Conservation (phyloP, 1,140 invertebrate genomes). For the Panagrolaimus sp. region DNA sequence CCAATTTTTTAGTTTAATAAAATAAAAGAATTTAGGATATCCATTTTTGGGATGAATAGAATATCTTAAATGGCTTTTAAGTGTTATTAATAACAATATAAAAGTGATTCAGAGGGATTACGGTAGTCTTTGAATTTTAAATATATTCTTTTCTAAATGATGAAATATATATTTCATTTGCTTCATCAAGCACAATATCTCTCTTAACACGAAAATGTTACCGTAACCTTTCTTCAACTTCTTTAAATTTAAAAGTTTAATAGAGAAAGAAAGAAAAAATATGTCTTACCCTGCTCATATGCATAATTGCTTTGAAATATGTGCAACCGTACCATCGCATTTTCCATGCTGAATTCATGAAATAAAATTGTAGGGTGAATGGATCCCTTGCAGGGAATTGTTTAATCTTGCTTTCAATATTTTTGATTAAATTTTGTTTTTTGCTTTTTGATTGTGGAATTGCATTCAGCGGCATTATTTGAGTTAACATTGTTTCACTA, state of each 20-base stretch:
- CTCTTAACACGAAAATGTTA: not conserved
- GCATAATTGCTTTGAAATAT: constrained; percentile 13
- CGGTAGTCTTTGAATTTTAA: not conserved
- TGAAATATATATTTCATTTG: too few relatives aligned
- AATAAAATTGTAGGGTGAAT: not conserved
- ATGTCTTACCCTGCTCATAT: not conserved
- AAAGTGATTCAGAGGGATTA: too few relatives aligned
- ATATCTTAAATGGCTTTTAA: too few relatives aligned
- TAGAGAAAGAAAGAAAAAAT: too few relatives aligned
- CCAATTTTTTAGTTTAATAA: too few relatives aligned
- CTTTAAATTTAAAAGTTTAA: not conserved
- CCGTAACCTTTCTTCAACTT: not conserved
- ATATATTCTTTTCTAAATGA: not conserved
- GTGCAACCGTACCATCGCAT: constrained; percentile 17
- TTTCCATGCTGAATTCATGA: not conserved
- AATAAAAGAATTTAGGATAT: too few relatives aligned
- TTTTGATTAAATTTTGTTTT: constrained; percentile 5
- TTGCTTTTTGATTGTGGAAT: not conserved
- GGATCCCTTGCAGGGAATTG: not conserved
- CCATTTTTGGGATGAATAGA: too few relatives aligned
- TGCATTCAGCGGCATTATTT: not conserved
- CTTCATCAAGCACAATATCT: not conserved
- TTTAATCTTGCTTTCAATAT: not conserved
- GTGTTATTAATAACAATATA: too few relatives aligned
- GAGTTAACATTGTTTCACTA: not conserved